Percentiles rank a stretch among this genome's conserved stretches.
Conservation (phyloP, 2,113 vertebrate genomes). For the Sitta europaea region DNA sequence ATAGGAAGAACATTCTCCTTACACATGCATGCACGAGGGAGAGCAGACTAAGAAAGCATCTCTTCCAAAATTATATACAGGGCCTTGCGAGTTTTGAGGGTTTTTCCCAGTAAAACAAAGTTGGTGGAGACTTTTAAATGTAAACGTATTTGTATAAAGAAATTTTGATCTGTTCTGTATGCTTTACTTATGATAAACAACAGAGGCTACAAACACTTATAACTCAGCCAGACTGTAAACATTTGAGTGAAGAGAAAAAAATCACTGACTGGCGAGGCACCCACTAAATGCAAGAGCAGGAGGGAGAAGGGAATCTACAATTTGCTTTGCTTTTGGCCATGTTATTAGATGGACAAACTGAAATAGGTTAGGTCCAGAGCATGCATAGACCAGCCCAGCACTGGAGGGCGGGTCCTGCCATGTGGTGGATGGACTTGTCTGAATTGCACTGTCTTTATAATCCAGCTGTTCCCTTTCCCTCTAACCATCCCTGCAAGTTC, state of each 20-base stretch:
- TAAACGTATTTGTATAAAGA: neutral
- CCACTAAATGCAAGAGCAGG: neutral
- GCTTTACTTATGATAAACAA: neutral
- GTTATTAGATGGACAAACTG: neutral
- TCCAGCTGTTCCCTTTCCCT: neutral
- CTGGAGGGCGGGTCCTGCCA: neutral
- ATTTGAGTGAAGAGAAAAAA: neutral
- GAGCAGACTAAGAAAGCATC: neutral
- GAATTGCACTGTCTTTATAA: neutral
- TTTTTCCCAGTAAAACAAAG: neutral
- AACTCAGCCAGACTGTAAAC: neutral
- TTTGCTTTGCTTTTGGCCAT: neutral
- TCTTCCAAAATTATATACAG: constrained; percentile 16
- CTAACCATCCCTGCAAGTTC: neutral
- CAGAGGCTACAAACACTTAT: neutral
- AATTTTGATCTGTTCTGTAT: neutral
- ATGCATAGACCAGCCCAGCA: neutral
- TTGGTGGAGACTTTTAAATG: neutral
- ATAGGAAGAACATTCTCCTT: neutral
- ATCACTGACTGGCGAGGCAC: neutral
- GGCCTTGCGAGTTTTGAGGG: neutral
- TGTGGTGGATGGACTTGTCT: neutral
- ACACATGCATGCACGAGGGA: neutral
- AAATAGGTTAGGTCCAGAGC: neutral
- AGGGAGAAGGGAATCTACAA: neutral